Evolutionary conservation across 2,888 invertebrate genomes (phyloP).

Genomic region (Bedellia somnulentella): DNA sequence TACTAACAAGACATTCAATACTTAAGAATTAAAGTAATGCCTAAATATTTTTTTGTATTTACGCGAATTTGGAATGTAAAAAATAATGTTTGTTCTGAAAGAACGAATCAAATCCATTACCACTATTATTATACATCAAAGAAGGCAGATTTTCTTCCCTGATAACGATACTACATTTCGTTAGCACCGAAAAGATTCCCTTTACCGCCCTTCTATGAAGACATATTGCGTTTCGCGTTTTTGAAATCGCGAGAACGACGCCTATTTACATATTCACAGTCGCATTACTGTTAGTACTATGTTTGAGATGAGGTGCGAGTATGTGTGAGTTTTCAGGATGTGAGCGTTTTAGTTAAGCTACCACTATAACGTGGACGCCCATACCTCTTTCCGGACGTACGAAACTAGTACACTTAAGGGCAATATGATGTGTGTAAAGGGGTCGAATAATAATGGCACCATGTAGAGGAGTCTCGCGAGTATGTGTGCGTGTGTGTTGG

Average conservation of each 20-base stretch:
- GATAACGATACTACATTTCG: slow-evolving; percentile 40
- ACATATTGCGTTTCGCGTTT: slow-evolving; percentile 60
- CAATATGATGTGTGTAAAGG: slow-evolving; percentile 42
- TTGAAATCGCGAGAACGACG: slow-evolving; percentile 55
- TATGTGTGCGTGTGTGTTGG: slow-evolving; percentile 52
- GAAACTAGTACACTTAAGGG: slow-evolving; percentile 28
- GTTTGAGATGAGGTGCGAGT: slow-evolving; percentile 46
- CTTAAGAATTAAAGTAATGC: background rate
- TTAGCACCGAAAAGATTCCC: slow-evolving; percentile 45
- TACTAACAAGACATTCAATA: background rate
- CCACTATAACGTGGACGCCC: slow-evolving; percentile 27
- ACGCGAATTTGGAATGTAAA: too few relatives aligned
- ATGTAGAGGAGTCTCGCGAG: slow-evolving; percentile 40
- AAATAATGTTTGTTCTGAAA: too few relatives aligned
- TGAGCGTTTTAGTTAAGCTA: slow-evolving; percentile 41
- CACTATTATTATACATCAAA: slow-evolving; percentile 24
- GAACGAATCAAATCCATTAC: slow-evolving; percentile 19
- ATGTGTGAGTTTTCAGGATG: slow-evolving; percentile 34
- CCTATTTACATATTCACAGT: slow-evolving; percentile 60
- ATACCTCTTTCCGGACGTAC: slow-evolving; percentile 24
- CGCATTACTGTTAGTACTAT: slow-evolving; percentile 52
- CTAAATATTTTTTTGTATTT: background rate
- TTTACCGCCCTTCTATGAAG: slow-evolving; percentile 40
- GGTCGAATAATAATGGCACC: slow-evolving; percentile 38
- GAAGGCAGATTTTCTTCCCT: slow-evolving; percentile 33